Conservation (phyloP, 2,113 vertebrate genomes). For the Elaphurus davidianus region DNA sequence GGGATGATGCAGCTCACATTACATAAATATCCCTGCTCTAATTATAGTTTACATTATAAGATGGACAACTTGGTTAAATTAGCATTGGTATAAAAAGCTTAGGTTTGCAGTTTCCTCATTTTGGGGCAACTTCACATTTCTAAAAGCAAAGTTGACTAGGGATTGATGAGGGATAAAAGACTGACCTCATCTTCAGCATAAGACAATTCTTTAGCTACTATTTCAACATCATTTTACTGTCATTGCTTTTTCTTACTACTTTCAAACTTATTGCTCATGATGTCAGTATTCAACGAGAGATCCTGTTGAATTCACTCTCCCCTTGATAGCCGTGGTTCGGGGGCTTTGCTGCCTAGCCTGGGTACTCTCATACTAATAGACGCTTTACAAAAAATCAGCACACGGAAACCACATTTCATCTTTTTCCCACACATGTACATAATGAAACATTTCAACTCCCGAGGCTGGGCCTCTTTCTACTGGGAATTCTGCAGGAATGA, state of each 20-base stretch:
- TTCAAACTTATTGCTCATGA: not conserved
- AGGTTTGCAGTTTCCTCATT: conserved; percentile 58
- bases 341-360: conserved; percentile 24
- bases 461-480: conserved; percentile 14
- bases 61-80: conserved; percentile 67
- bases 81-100: conserved; percentile 63
- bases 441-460: conserved; percentile 65
- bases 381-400: conserved; percentile 35
- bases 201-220: not conserved
- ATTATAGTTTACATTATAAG: conserved; percentile 60
- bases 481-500: conserved; percentile 58
- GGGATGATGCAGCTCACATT: not conserved
- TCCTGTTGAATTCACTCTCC: not conserved
- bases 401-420: conserved; percentile 53
- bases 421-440: conserved; percentile 44
- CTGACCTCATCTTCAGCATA: not conserved
- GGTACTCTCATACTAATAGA: conserved; percentile 40
- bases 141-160: conserved; percentile 17
- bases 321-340: not conserved
- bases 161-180: not conserved
- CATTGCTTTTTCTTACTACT: not conserved
- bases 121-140: conserved; percentile 40
- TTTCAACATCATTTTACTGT: not conserved
- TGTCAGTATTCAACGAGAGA: not conserved
- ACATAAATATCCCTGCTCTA: conserved; percentile 59